A percentile compares a stretch with the other conserved stretches of the same genome.
Evolutionary conservation across 2,113 vertebrate genomes (phyloP).

Genomic region (Ammodytes dubius): DNA sequence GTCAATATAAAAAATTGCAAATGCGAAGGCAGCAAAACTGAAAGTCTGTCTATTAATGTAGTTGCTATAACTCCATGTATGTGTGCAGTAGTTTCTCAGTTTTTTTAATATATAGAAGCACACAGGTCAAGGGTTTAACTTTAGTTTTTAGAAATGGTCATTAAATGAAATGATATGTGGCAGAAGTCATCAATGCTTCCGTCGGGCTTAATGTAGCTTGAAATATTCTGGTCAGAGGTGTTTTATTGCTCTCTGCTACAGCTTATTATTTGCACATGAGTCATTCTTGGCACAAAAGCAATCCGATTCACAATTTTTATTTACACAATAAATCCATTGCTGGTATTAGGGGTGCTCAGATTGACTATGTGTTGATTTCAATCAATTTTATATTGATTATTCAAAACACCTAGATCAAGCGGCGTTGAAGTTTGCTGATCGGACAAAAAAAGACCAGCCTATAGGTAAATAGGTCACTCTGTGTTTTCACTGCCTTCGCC

Average conservation of each 20-base stretch:
- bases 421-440: slow-evolving; percentile 30
- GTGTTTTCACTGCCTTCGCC: slow-evolving; percentile 1
- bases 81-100: too few relatives aligned
- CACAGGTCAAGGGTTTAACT: background rate
- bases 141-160: background rate
- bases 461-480: background rate
- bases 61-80: background rate
- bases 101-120: background rate
- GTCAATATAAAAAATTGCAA: background rate
- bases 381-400: slow-evolving; percentile 21
- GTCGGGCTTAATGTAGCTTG: background rate
- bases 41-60: background rate
- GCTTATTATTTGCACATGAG: background rate
- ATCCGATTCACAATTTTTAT: background rate
- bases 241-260: background rate
- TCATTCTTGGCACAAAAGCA: background rate
- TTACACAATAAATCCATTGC: background rate
- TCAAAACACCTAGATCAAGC: slow-evolving; percentile 10
- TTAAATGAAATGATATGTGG: background rate
- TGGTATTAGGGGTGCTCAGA: background rate
- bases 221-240: background rate
- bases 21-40: background rate
- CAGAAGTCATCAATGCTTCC: background rate
- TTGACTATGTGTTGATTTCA: background rate
- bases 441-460: slow-evolving; percentile 10